Base-by-base conservation (phyloP, 2,113 vertebrate genomes). In the Pachyramphus minor region DNA sequence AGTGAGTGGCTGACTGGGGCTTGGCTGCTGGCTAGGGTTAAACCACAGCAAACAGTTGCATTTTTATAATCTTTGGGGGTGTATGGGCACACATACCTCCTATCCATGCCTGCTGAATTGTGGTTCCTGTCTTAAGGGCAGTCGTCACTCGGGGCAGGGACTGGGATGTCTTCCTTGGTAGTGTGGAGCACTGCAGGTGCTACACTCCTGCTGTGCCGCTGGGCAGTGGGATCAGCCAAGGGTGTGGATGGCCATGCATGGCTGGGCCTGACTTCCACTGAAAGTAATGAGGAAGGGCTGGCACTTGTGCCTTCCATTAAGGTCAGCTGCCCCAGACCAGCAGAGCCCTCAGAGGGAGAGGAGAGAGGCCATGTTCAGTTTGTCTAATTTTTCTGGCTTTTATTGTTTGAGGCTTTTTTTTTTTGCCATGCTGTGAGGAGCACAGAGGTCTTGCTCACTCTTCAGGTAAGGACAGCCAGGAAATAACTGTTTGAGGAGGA, bases 1-100 rank as follows among this genome's bases (percentile, higher is more conserved):
- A 79, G 20, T 0, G 21, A 81, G 37, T 0, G 0, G 37, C 14
- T 66, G 25, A 3, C 0, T 50, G 50, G 31, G 22, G 37, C 44
- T 53, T 53, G 69, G 13, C 39, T 53, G 28, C 15, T 53, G 8
- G 2, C n/a, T 47, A 45, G 47, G 14, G 24, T 62, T 75, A 55
- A 60, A 60, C 19, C 62, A 53, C 0, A 0, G 44, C 19, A 52
- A 82, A 58, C 50, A 89, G 35, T 39, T 90, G 18, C 14, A 20
- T 75, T 72, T 66, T 60, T 19, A 3, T 37, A 12, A 22, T 41
- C 2, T 2, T 53, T 69, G 35, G 73, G 59, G n/a, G 16, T 75
- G 42, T 2, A 2, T 33, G 31, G 33, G n/a, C 6, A 8, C 16
- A 37, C 9, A 21, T 62, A 14, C 41, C 31, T 68, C 15, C 47